Evolutionary conservation across 1,140 invertebrate genomes (phyloP).

Genomic region (Oryzaephilus surinamensis): DNA sequence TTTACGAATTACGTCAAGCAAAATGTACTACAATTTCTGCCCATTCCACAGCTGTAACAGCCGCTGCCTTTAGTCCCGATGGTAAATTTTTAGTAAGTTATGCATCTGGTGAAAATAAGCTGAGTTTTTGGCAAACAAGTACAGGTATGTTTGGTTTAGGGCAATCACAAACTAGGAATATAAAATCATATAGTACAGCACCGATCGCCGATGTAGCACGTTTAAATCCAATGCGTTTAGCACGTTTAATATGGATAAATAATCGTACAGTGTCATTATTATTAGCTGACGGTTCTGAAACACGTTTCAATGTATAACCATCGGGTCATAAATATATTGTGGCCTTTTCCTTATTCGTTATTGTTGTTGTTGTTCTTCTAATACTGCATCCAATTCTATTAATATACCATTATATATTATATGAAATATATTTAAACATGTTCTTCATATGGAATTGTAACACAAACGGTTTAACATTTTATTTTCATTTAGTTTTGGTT

Average conservation of each 20-base stretch:
- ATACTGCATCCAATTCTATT: constrained; percentile 9
- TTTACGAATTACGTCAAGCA: constrained; percentile 89
- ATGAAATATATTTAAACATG: constrained; percentile 6
- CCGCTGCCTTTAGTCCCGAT: constrained; percentile 91
- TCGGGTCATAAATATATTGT: constrained; percentile 8
- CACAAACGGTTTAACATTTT: no score
- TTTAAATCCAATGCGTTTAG: constrained; percentile 76
- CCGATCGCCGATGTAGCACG: constrained; percentile 80
- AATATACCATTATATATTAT: constrained; percentile 9
- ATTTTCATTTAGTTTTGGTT: no score
- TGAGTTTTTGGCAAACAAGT: constrained; percentile 96
- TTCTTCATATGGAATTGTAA: no score
- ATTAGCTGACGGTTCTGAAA: constrained; percentile 85
- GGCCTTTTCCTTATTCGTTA: constrained; percentile 8
- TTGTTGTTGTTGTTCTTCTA: constrained; percentile 17
- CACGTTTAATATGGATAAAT: constrained; percentile 84
- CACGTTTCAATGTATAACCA: constrained; percentile 72
- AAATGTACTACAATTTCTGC: constrained; percentile 90
- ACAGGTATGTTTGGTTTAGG: constrained; percentile 82
- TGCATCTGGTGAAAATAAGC: constrained; percentile 86
- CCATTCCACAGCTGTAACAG: constrained; percentile 79
- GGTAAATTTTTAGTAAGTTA: constrained; percentile 96
- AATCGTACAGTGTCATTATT: constrained; percentile 84
- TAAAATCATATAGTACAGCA: constrained; percentile 87
- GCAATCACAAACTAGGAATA: constrained; percentile 81